Conservation (phyloP, 2,797 vertebrate genomes). For the Karalla daura region DNA sequence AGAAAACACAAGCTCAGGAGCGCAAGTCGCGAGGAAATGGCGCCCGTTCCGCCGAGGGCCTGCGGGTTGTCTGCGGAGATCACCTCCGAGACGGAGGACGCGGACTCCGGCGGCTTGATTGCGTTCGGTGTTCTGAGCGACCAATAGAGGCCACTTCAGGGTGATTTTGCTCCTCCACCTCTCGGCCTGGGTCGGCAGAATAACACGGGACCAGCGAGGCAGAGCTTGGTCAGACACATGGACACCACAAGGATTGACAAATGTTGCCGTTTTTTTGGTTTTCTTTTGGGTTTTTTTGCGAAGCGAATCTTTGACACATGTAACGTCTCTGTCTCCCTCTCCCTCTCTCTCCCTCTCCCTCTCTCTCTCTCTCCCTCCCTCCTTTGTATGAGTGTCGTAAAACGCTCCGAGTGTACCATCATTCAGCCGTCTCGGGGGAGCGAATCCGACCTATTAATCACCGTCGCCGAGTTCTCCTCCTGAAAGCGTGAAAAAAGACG, state of each 20-base stretch:
- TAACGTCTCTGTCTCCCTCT: constrained; percentile 1
- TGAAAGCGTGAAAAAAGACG: constrained; percentile 33
- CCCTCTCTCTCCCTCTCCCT: constrained; percentile 17
- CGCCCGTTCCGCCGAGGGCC: not conserved
- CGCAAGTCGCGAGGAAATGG: constrained; percentile 32
- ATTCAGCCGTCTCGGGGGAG: constrained; percentile 43
- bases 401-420: constrained; percentile 43
- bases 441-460: constrained; percentile 49
- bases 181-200: constrained; percentile 63
- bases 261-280: too few relatives aligned
- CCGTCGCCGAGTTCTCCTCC: constrained; percentile 31
- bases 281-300: too few relatives aligned
- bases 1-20: constrained; percentile 10
- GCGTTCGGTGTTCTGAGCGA: constrained; percentile 41
- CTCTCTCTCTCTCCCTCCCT: constrained; percentile 10
- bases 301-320: constrained; percentile 16
- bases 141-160: constrained; percentile 45
- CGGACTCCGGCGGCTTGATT: constrained; percentile 32
- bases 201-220: constrained; percentile 72
- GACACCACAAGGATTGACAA: constrained; percentile 77
- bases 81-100: constrained; percentile 45
- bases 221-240: constrained; percentile 62
- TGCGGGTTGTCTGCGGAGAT: constrained; percentile 32
- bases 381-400: constrained; percentile 17
- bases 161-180: constrained; percentile 72